Evolutionary conservation across 2,888 invertebrate species (phyloP).

Genomic region (Palloptera scutellata): DNA sequence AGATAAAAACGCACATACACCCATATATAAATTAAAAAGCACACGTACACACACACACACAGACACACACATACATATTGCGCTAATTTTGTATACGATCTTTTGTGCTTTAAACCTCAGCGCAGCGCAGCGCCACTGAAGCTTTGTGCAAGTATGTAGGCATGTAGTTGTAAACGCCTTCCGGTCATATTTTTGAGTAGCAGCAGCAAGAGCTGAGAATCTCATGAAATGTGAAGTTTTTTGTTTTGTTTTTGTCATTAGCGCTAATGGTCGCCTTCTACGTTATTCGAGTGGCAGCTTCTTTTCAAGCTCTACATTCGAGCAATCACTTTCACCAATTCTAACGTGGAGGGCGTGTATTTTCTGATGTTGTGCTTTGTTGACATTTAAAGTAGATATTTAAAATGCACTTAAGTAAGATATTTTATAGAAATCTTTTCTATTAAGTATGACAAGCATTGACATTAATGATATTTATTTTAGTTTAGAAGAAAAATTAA

Average conservation of each 20-base stretch:
- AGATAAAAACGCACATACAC: not conserved
- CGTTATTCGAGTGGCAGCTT: not conserved
- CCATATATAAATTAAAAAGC: not conserved
- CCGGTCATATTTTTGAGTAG: not conserved
- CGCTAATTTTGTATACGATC: not conserved
- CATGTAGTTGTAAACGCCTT: not conserved
- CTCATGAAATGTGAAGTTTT: not conserved
- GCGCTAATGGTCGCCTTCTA: constrained; percentile 7
- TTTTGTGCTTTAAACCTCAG: too few species aligned
- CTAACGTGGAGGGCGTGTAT: not conserved
- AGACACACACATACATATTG: not conserved
- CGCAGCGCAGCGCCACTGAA: too few species aligned
- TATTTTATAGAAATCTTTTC: too few species aligned
- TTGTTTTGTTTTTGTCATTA: constrained; percentile 17
- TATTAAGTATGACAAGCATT: too few species aligned
- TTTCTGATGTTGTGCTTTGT: not conserved
- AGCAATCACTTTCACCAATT: too few species aligned
- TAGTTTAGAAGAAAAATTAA: too few species aligned
- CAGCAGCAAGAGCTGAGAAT: too few species aligned
- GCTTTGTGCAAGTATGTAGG: too few species aligned
- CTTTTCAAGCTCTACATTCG: too few species aligned
- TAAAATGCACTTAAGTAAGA: too few species aligned
- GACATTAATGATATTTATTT: too few species aligned
- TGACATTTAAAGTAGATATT: not conserved
- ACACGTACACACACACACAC: not conserved